Evolutionary conservation across 2,797 vertebrate genomes (phyloP).

Genomic region (Sibirionetta formosa): DNA sequence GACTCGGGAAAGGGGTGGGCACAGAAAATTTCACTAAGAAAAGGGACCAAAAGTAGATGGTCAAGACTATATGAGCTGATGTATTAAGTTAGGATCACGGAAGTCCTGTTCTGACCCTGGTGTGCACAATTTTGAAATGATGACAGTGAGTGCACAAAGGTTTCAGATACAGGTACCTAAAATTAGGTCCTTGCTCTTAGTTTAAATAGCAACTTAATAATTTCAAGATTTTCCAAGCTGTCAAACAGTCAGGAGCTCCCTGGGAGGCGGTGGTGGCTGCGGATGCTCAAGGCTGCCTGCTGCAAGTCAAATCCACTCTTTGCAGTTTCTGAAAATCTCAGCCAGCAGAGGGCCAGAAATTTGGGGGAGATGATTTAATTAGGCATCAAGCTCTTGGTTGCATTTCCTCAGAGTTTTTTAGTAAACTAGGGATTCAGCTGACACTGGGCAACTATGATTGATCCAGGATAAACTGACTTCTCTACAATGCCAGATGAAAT

Average conservation of each 20-base stretch:
- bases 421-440: not conserved
- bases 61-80: not conserved
- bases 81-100: not conserved
- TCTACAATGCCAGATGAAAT: not conserved
- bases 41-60: not conserved
- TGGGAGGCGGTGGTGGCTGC: conserved; percentile 49
- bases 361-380: conserved; percentile 10
- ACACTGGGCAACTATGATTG: not conserved
- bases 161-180: conserved; percentile 46
- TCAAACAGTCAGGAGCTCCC: conserved; percentile 55
- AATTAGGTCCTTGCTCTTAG: conserved; percentile 53
- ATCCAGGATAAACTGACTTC: not conserved
- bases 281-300: conserved; percentile 20
- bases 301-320: conserved; percentile 42
- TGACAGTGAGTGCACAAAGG: not conserved
- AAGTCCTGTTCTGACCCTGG: not conserved
- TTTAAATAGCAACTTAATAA: conserved; percentile 52
- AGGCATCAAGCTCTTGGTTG: not conserved
- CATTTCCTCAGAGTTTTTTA: not conserved
- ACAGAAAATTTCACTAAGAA: not conserved
- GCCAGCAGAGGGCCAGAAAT: conserved; percentile 55
- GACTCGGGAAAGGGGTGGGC: not conserved
- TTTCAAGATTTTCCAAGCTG: conserved; percentile 54
- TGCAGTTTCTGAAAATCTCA: conserved; percentile 32
- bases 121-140: not conserved